A percentile compares a stretch with the other conserved stretches of the same genome.
These are phyloP conservation scores for Boloria euphrosyne DNA, from an alignment of 2,888 invertebrate genomes.

Conservation along the genomic window DNA sequence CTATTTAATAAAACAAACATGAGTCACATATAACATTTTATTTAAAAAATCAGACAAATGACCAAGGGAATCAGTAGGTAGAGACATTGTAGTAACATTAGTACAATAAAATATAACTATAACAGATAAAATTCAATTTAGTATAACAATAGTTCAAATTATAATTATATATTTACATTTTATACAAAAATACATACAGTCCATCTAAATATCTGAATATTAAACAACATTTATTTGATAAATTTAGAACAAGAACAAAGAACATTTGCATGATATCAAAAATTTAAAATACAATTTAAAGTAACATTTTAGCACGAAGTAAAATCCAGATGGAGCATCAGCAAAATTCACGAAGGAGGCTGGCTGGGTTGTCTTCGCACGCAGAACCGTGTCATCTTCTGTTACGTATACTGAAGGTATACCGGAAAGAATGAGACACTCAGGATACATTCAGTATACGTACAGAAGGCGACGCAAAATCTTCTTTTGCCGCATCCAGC, in stretches of 20 bases:
- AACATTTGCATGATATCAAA: neutral
- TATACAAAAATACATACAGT: too few species aligned
- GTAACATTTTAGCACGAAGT: neutral
- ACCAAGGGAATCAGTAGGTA: neutral
- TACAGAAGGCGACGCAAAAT: constrained; percentile 93
- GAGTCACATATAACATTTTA: neutral
- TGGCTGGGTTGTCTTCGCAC: constrained; percentile 48
- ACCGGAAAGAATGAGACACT: constrained; percentile 97
- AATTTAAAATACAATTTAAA: neutral
- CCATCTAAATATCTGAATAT: too few species aligned
- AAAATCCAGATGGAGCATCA: neutral
- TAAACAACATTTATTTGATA: too few species aligned
- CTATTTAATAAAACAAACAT: constrained; percentile 32
- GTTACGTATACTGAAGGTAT: constrained; percentile 99
- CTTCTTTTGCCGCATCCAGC: constrained; percentile 64
- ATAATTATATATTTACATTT: too few species aligned
- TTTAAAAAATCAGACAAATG: neutral
- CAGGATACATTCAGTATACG: constrained; percentile 99
- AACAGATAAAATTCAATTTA: too few species aligned
- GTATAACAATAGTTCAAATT: too few species aligned
- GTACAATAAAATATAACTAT: too few species aligned
- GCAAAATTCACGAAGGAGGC: too few species aligned
- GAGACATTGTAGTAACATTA: neutral
- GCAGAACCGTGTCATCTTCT: constrained; percentile 94
- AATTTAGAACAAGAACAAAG: neutral